Base-by-base conservation (phyloP, 1,140 invertebrate species). In the Drosophila parvula region DNA sequence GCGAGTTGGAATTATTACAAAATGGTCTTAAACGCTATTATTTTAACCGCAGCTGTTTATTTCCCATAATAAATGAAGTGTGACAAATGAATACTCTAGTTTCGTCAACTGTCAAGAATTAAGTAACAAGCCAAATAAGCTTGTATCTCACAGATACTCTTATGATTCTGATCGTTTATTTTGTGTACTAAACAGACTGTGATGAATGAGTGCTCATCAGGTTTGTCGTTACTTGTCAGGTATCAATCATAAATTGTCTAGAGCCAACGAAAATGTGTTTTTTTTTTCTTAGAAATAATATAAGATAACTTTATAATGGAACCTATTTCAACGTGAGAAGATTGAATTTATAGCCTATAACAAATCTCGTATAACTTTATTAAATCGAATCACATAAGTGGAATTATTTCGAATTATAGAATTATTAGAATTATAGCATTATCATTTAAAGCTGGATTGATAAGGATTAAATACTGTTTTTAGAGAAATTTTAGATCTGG, bases 71-170 rank as follows among this genome's bases (percentile, higher is more conserved):
- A 34, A 34, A 8, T 51, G 4, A 34, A 36, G 50, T 36, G 50
- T 53, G 32, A 22, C 22, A 22, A 14, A 36, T 53, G 5, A 36
- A 34, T 36, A 22, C 30, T 34, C 6, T 51, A 34, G 16, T 18
- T 36, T 36, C 32, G 7, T 22, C 18, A 14, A 1, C 11, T 22
- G 50, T 53, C 16, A 36, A 53, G 16, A 5, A 34, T 14, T 18
- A 36, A 11, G 36, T 53, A 22, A 18, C 7, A 4, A 7, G 11
- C 7, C 14, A 53, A 22, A 16, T 36, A 22, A 22, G 32, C 32
- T 36, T 14, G 32, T 53, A 53, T 53, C 50, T 53, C 16, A 53
- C 36, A 53, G 32, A 53, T 53, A 36, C 7, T 36, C 11, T 22
- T 36, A 36, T 14, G 32, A 22, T 14, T 22, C 30, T 32, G 5